Conservation (phyloP, 2,113 vertebrate species). For the Lycocorax pyrrhopterus region DNA sequence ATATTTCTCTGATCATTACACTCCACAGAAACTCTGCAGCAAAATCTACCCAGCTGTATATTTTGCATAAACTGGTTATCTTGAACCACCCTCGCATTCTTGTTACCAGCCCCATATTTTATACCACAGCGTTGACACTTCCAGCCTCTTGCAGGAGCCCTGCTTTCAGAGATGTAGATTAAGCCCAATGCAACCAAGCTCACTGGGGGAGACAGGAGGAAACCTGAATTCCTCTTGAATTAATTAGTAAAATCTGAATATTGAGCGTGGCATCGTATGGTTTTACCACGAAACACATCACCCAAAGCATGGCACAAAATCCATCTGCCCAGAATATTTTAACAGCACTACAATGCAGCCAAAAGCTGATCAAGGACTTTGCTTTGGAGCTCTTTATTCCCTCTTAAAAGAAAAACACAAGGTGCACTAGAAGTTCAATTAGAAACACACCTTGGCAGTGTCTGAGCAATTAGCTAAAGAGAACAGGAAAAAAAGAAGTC, state of each 20-base stretch:
- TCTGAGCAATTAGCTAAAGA: background rate
- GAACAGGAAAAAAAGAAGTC: no score
- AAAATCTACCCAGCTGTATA: constrained; percentile 18
- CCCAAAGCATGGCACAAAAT: background rate
- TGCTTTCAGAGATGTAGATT: background rate
- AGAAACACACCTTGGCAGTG: background rate
- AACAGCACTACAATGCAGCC: background rate
- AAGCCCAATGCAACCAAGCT: background rate
- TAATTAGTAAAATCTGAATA: background rate
- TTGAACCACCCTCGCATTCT: background rate
- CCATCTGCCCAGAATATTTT: background rate
- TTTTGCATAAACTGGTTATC: constrained; percentile 48
- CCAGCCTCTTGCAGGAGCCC: background rate
- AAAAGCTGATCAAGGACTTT: background rate
- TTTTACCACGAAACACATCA: background rate
- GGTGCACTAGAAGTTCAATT: background rate
- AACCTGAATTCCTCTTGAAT: background rate
- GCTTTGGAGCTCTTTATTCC: background rate
- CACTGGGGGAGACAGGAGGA: background rate
- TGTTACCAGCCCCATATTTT: background rate
- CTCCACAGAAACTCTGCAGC: background rate
- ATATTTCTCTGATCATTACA: background rate
- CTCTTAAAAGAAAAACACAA: background rate
- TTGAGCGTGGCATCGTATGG: background rate
- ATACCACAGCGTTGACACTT: background rate